phyloP scores from a whole-genome alignment of 2,888 invertebrate genomes.

The Rhagophthalmus giganteus region DNA sequence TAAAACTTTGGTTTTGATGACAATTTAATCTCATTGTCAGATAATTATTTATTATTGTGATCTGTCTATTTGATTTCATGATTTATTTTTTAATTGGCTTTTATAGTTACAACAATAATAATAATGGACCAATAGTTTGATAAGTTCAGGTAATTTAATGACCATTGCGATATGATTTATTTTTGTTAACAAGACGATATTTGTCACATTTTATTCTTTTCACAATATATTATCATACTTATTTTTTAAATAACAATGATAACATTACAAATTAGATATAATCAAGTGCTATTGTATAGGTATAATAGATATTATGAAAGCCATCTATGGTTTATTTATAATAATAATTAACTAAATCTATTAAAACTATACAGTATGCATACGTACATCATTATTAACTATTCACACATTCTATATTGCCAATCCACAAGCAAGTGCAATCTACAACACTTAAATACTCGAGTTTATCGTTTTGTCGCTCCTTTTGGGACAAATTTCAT shows the following conservation, averaged over 20 bases:
- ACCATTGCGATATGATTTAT: slow-evolving; percentile 63
- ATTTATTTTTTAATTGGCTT: no score
- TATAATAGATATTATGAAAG: slow-evolving; percentile 41
- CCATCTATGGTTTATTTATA: slow-evolving; percentile 37
- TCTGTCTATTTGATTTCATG: no score
- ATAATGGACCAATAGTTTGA: no score
- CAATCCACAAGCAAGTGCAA: slow-evolving; percentile 28
- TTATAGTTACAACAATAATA: no score
- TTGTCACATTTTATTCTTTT: slow-evolving; percentile 49
- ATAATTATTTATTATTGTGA: no score
- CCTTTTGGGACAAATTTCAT: background rate
- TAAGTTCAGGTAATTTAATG: no score
- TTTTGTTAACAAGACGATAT: slow-evolving; percentile 57
- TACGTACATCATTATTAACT: slow-evolving; percentile 24
- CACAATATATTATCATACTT: slow-evolving; percentile 39
- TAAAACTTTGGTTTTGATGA: no score
- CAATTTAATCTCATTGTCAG: no score
- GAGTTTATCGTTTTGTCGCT: slow-evolving; percentile 2
- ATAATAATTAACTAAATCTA: slow-evolving; percentile 30
- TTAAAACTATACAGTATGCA: slow-evolving; percentile 29
- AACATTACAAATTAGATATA: slow-evolving; percentile 33
- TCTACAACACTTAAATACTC: slow-evolving; percentile 11
- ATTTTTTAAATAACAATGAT: slow-evolving; percentile 30
- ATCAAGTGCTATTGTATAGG: slow-evolving; percentile 38
- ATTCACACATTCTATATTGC: slow-evolving; percentile 29